Base-by-base conservation (phyloP, 2,113 vertebrate genomes). In the Erythrocercus mccallii region DNA sequence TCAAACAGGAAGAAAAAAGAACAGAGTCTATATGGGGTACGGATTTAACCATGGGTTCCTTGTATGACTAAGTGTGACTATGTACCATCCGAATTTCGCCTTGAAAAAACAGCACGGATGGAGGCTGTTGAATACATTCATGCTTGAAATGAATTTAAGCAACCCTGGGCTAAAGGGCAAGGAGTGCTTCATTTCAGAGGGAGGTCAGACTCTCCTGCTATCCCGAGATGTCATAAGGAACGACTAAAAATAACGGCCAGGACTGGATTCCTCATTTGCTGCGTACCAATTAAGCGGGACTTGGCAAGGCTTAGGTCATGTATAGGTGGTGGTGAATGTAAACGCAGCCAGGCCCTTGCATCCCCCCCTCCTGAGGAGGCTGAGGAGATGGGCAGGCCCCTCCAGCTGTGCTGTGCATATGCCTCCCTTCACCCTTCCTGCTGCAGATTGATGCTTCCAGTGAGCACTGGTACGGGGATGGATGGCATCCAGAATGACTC, bases 401-500 rank as follows among this genome's bases (percentile, higher is more conserved):
- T 58, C 81, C 80, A 84, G 92, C 88, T 94, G 60, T 89, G 95
- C 77, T 38, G 56, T 77, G 47, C 71, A 78, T 80, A 78, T 86
- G 95, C 81, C 65, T 94, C 72, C 3, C 53, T 88, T 88, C 50
- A 33, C 42, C 69, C 94, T 88, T 89, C 92, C 89, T 84, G 86
- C 81, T 65, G 10, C 53, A 88, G 94, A 94, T 15, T 38, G 86
- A 77, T 90, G 94, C 94, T 96, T 95, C 92, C 90, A 93, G 57
- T 3, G 33, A 84, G 90, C 61, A 21, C 10, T 69, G 58, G 96
- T 97, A 91, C 42, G 0, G 14, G 91, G 82, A 92, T 77, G 93
- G 93, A 96, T 47, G 57, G 94, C 86, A 94, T 97, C 95, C 97
- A 97, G 95, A 69, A 92, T 93, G 93, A 97, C 93, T 97, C 96